These are phyloP conservation scores for Heliangelus exortis DNA, from an alignment of 2,797 vertebrate species.

Conservation along the genomic window DNA sequence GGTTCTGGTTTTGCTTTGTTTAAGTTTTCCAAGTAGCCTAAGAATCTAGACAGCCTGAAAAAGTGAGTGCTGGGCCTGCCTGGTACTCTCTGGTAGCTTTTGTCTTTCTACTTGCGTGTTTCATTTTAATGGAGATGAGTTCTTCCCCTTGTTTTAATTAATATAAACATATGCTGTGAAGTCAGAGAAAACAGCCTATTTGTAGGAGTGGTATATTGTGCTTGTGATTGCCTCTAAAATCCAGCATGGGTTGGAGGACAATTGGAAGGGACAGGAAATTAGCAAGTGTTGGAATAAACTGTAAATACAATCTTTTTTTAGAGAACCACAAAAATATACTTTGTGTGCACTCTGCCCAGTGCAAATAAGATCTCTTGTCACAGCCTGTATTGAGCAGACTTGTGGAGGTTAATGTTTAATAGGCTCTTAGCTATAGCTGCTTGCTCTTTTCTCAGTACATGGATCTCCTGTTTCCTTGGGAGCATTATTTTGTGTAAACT, in stretches of 20 bases:
- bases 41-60: not conserved
- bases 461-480: not conserved
- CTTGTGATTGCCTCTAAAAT: not conserved
- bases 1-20: not conserved
- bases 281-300: not conserved
- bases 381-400: not conserved
- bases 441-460: not conserved
- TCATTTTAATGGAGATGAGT: not conserved
- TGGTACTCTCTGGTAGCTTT: not conserved
- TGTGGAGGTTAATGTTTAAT: constrained; percentile 36
- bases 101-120: not conserved
- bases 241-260: not conserved
- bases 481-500: not conserved
- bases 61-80: not conserved
- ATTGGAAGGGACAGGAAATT: not conserved
- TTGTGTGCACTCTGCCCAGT: not conserved
- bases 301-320: not conserved
- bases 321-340: not conserved
- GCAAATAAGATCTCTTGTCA: not conserved
- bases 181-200: not conserved
- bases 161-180: not conserved
- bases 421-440: not conserved
- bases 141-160: not conserved
- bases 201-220: not conserved
- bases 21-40: not conserved